Evolutionary conservation across 2,888 invertebrate genomes (phyloP).

Genomic region (Lepidocyrtoides sp.): DNA sequence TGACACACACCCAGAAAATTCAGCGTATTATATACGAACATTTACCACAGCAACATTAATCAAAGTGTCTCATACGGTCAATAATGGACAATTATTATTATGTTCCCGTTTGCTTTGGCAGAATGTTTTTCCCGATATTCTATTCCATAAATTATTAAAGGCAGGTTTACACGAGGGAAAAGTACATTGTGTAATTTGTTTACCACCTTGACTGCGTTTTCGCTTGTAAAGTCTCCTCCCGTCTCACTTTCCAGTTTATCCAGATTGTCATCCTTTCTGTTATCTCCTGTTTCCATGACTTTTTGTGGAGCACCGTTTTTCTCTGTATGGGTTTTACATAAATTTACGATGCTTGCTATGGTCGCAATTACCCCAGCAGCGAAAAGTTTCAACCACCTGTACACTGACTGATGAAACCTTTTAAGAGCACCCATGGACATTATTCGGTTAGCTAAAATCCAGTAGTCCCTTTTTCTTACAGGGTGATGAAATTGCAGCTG

Average conservation of each 20-base stretch:
- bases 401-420: background rate
- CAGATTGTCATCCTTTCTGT: background rate
- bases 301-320: background rate
- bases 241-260: no score
- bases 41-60: no score
- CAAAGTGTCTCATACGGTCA: no score
- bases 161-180: no score
- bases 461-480: background rate
- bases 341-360: background rate
- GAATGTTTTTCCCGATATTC: no score
- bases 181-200: background rate
- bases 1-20: no score
- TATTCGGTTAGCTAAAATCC: no score
- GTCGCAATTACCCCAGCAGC: background rate
- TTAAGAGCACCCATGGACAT: background rate
- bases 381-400: constrained; percentile 3
- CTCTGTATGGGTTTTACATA: background rate
- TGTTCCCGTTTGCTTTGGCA: no score
- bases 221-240: background rate
- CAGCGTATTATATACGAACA: no score
- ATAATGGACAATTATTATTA: no score
- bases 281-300: background rate
- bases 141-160: no score
- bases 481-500: background rate
- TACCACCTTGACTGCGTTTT: background rate